A percentile compares a stretch with the other conserved stretches of the same genome.
phyloP scores from a whole-genome alignment of 2,888 invertebrate species.

The Habrosyne pyritoides region DNA sequence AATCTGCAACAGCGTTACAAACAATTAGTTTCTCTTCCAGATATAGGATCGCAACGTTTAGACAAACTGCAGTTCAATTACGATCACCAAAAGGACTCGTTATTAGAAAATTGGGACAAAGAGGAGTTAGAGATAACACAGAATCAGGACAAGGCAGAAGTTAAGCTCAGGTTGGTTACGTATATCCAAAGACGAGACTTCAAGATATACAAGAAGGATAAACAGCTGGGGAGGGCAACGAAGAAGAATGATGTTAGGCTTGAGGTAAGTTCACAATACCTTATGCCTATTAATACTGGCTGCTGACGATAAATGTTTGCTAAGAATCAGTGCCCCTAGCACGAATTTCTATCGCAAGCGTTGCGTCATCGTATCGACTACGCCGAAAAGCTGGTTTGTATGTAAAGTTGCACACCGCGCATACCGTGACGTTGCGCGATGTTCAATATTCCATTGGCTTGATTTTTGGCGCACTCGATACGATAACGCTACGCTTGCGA shows the following conservation, averaged over 20 bases:
- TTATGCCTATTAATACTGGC: not conserved
- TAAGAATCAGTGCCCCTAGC: too few relatives aligned
- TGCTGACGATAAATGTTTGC: too few relatives aligned
- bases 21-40: slow-evolving; percentile 61
- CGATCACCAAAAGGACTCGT: slow-evolving; percentile 79
- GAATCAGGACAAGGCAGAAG: slow-evolving; percentile 80
- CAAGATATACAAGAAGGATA: slow-evolving; percentile 49
- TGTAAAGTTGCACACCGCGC: too few relatives aligned
- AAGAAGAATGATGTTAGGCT: slow-evolving; percentile 69
- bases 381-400: too few relatives aligned
- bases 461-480: too few relatives aligned
- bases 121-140: slow-evolving; percentile 80
- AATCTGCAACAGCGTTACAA: too few relatives aligned
- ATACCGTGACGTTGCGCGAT: too few relatives aligned
- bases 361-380: too few relatives aligned
- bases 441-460: too few relatives aligned
- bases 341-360: too few relatives aligned
- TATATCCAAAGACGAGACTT: slow-evolving; percentile 81
- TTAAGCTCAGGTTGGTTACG: slow-evolving; percentile 83
- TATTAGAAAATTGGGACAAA: slow-evolving; percentile 79
- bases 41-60: slow-evolving; percentile 81
- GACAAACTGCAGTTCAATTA: slow-evolving; percentile 82
- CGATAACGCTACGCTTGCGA: too few relatives aligned
- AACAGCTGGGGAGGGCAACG: slow-evolving; percentile 58
- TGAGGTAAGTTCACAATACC: slow-evolving; percentile 54